phyloP scores from a whole-genome alignment of 2,113 vertebrate species.

The Lepisosteus osseus region DNA sequence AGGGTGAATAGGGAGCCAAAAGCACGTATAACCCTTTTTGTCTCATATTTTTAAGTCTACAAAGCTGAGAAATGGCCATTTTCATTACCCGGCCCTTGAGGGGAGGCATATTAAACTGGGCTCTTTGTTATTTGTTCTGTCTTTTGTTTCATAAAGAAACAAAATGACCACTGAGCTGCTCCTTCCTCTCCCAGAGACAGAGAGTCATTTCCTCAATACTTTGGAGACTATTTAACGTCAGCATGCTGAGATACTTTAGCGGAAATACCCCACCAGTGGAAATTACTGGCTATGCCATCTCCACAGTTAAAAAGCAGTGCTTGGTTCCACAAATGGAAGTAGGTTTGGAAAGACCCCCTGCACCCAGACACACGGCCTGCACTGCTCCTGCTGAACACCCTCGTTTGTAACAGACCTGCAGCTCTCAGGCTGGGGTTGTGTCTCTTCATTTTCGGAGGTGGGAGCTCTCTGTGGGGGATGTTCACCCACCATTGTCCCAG shows the following conservation, averaged over 20 bases:
- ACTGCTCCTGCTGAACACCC: neutral
- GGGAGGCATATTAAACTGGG: slow-evolving; percentile 1
- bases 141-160: neutral
- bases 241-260: slow-evolving; percentile 18
- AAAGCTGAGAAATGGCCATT: too few species aligned
- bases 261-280: slow-evolving; percentile 5
- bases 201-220: slow-evolving; percentile 18
- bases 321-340: too few species aligned
- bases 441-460: neutral
- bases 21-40: too few species aligned
- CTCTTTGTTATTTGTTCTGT: neutral
- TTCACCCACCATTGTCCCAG: neutral
- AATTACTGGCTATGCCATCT: slow-evolving; percentile 10
- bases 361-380: too few species aligned
- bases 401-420: neutral
- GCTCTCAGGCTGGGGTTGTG: neutral
- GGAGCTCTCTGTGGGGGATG: neutral
- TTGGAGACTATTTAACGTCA: slow-evolving; percentile 10
- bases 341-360: too few species aligned
- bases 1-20: too few species aligned
- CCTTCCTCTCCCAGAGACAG: slow-evolving; percentile 8
- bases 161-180: neutral
- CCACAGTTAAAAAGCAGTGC: neutral
- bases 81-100: neutral
- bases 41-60: too few species aligned